phyloP scores from a whole-genome alignment of 35 echinoderm and acorn worm species.

The Lytechinus pictus region DNA sequence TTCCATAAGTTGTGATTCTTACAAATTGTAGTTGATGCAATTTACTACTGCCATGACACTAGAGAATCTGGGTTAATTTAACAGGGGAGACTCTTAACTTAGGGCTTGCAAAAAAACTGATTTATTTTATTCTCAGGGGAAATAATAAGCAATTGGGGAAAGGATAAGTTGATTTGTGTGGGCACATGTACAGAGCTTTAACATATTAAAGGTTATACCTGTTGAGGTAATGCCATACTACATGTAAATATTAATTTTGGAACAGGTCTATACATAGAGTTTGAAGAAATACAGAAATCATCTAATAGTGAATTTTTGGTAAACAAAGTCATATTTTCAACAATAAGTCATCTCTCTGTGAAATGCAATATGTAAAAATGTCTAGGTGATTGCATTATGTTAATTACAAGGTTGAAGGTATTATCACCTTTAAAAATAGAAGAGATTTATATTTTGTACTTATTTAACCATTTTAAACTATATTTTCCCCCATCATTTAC shows the following conservation, averaged over 20 bases:
- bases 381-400: too few relatives aligned
- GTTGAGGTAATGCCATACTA: neutral
- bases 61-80: slow-evolving; percentile 34
- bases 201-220: neutral
- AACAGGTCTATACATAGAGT: too few relatives aligned
- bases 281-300: too few relatives aligned
- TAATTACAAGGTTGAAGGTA: too few relatives aligned
- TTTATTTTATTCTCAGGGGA: neutral
- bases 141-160: neutral
- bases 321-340: neutral
- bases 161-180: slow-evolving; percentile 12
- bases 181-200: neutral
- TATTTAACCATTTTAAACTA: too few relatives aligned
- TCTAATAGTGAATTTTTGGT: too few relatives aligned
- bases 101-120: neutral
- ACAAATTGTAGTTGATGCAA: slow-evolving; percentile 24
- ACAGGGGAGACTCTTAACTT: slow-evolving; percentile 19
- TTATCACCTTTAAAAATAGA: too few relatives aligned
- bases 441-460: too few relatives aligned
- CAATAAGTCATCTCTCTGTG: neutral
- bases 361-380: too few relatives aligned
- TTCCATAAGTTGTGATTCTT: slow-evolving; percentile 18
- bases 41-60: neutral
- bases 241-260: neutral
- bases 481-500: too few relatives aligned